Evolutionary conservation across 2,888 invertebrate genomes (phyloP).

Genomic region (Troides helena): DNA sequence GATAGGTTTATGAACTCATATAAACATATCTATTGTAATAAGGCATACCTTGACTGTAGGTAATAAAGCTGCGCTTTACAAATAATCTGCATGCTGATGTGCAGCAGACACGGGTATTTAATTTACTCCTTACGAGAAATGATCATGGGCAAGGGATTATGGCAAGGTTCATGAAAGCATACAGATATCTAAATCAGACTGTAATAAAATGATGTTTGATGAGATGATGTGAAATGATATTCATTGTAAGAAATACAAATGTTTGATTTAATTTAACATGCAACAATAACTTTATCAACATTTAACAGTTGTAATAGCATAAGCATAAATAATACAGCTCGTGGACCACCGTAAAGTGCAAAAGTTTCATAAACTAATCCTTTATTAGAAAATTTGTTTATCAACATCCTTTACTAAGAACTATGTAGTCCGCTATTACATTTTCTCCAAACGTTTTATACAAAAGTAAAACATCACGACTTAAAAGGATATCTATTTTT

Average conservation of each 20-base stretch:
- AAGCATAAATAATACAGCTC: neutral
- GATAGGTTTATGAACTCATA: neutral
- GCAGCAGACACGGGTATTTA: neutral
- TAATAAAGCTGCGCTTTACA: neutral
- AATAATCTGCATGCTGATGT: neutral
- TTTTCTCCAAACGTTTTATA: no score
- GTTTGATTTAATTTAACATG: neutral
- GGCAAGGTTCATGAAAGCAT: neutral
- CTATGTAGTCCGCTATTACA: neutral
- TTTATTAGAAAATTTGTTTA: slow-evolving; percentile 1
- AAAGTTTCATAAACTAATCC: neutral
- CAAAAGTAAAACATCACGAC: neutral
- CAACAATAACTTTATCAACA: neutral
- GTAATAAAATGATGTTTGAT: neutral
- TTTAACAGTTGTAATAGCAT: neutral
- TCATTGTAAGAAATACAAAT: neutral
- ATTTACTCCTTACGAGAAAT: neutral
- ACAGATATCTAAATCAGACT: neutral
- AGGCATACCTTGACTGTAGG: neutral
- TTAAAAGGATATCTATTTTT: neutral
- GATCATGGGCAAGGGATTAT: neutral
- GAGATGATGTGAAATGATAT: slow-evolving; percentile 1
- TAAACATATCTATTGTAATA: neutral
- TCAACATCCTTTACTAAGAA: neutral
- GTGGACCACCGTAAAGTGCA: neutral